Conservation (phyloP, 2,113 vertebrate species). For the Eulemur macaco region DNA sequence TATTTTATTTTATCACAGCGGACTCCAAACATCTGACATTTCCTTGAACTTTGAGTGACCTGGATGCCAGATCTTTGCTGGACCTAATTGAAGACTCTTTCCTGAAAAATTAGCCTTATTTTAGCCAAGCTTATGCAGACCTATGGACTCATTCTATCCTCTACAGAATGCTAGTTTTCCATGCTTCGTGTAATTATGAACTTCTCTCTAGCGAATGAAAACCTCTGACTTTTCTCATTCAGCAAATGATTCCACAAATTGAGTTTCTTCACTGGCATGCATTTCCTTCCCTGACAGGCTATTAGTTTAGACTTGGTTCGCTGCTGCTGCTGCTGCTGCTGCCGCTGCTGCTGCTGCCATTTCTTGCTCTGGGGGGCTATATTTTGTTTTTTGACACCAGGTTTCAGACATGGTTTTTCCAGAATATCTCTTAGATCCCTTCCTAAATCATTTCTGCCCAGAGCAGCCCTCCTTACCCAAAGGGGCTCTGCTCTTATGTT, state of each 20-base stretch:
- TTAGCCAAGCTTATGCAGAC: background rate
- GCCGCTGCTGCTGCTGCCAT: background rate
- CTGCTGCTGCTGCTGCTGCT: background rate
- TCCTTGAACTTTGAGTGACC: constrained; percentile 60
- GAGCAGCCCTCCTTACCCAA: background rate
- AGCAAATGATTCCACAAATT: background rate
- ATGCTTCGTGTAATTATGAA: background rate
- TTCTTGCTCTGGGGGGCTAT: background rate
- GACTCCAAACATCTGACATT: background rate
- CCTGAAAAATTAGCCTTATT: constrained; percentile 3
- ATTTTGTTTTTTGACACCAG: background rate
- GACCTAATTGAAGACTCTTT: constrained; percentile 47
- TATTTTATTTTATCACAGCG: constrained; percentile 26
- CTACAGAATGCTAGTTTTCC: background rate
- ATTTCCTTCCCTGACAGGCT: background rate
- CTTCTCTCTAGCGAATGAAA: background rate
- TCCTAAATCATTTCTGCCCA: background rate
- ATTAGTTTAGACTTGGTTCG: background rate
- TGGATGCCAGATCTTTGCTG: background rate
- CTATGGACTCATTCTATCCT: background rate
- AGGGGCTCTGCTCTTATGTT: background rate
- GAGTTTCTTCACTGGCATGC: background rate
- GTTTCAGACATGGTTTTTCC: background rate
- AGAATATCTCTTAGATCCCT: background rate
- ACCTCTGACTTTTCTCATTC: background rate